Base-by-base conservation (phyloP, 1,140 invertebrate species). In the Psix sp. region DNA sequence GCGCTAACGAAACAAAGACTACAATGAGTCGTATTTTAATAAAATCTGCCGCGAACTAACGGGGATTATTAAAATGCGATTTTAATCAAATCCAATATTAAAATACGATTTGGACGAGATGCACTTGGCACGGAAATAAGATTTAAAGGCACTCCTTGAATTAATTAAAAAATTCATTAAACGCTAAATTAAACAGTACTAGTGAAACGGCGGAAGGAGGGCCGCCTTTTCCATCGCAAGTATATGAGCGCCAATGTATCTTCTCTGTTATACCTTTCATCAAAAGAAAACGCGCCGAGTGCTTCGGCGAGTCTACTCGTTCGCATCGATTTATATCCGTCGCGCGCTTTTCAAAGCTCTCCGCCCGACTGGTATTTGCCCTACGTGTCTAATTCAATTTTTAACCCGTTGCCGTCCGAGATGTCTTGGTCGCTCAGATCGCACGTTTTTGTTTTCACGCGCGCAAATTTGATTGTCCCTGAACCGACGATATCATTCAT, bases 61-160 rank as follows among this genome's bases (percentile, higher is more conserved):
- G 3, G 33, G 15, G 20, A 20, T 51, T 65, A 67, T 72, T 72
- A 63, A 72, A 72, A 57, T 65, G 46, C 51, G 52, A 65, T 63
- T 71, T 72, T 72, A 65, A 72, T 65, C 51, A 56, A 65, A 63
- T 71, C 51, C 45, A 63, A 52, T 72, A 72, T 71, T 72, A 65
- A 66, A 73, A 51, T 71, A 46, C 52, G 51, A 65, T 59, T 72
- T 71, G 46, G 62, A 62, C 59, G 36, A 52, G 63, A 63, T 63
- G 51, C 57, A 49, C 49, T 71, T 57, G 21, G 3, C 56, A 18
- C 3, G 36, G 54, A 62, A 71, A 48, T 56, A 71, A 56, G 49
- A 57, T 63, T 62, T 49, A 42, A 48, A 62, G 14, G 20, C 36
- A 11, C 17, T 33, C 24, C 29, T 51, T 63, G 62, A 49, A 63